A percentile compares a stretch with the other conserved stretches of the same genome.
Conservation (phyloP, 2,797 vertebrate genomes). For the Chiroxiphia lanceolata region DNA sequence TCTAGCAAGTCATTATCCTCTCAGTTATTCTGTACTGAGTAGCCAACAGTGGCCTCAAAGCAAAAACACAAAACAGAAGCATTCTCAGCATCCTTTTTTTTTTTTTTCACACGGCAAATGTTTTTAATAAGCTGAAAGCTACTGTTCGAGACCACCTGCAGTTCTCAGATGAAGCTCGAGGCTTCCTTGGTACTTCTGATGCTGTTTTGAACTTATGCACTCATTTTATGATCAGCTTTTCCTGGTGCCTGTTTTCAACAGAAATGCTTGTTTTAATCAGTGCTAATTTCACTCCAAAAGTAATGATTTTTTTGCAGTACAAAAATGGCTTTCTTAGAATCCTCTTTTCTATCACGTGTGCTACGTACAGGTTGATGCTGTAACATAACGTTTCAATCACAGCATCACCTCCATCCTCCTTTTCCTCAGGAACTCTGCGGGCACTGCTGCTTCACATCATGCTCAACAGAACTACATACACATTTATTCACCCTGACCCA, state of each 20-base stretch:
- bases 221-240: background rate
- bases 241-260: background rate
- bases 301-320: background rate
- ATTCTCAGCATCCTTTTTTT: background rate
- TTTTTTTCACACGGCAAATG: background rate
- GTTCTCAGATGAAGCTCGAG: background rate
- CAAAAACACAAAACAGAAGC: background rate
- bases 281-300: background rate
- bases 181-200: background rate
- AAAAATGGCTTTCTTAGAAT: background rate
- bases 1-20: background rate
- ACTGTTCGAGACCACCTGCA: background rate
- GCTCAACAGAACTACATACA: background rate
- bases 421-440: background rate
- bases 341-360: background rate
- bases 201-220: background rate
- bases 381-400: background rate
- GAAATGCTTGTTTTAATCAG: background rate
- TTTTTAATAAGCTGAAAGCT: background rate
- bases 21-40: background rate
- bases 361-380: background rate
- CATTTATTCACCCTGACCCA: background rate
- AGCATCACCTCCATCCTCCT: background rate
- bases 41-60: background rate
- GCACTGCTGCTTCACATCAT: background rate